These are phyloP conservation scores for Neotragus moschatus DNA, from an alignment of 2,113 vertebrate species.

Conservation along the genomic window DNA sequence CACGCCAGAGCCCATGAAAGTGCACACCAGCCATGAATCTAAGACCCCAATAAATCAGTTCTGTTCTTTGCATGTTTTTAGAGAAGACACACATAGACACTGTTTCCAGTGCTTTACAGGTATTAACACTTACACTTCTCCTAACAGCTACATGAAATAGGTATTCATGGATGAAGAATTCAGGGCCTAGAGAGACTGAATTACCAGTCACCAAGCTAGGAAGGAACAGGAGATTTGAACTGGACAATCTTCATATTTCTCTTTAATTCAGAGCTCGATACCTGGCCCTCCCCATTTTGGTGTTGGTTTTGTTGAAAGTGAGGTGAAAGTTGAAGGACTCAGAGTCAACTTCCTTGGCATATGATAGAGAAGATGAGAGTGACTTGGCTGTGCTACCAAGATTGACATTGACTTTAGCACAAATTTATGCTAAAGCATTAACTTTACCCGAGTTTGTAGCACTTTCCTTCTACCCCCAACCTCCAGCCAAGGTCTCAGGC, in stretches of 20 bases:
- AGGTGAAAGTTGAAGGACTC: background rate
- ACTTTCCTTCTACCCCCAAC: background rate
- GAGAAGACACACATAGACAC: background rate
- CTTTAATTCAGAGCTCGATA: background rate
- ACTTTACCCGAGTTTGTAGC: background rate
- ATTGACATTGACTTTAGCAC: background rate
- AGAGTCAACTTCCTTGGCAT: background rate
- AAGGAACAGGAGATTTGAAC: background rate
- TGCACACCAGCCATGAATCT: background rate
- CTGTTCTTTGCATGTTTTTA: background rate
- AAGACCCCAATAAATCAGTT: background rate
- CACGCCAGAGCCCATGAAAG: background rate
- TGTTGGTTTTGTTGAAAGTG: background rate
- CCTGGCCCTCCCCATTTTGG: accelerated
- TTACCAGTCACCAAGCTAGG: background rate
- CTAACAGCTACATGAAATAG: background rate
- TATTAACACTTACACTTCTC: background rate
- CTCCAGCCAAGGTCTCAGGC: background rate
- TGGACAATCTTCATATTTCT: background rate
- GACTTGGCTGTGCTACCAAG: background rate
- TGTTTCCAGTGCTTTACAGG: background rate
- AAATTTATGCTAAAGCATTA: background rate
- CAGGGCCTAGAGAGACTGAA: background rate
- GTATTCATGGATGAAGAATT: background rate
- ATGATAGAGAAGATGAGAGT: background rate